A percentile compares a stretch with the other conserved stretches of the same genome.
These are phyloP conservation scores for Tetraodon nigroviridis DNA, from an alignment of 2,113 vertebrate genomes.

Conservation along the genomic window DNA sequence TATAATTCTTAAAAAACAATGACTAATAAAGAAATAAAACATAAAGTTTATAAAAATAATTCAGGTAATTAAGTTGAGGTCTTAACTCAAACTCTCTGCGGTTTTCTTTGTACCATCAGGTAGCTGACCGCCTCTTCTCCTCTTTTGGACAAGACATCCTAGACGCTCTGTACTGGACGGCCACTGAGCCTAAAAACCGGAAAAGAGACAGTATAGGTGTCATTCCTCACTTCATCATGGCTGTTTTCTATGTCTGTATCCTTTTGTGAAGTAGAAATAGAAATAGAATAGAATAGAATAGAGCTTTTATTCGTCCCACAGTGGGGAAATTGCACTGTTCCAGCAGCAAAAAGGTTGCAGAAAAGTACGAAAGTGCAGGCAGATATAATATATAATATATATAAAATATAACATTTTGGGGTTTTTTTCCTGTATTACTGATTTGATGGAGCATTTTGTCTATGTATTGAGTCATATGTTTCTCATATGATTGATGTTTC, in stretches of 20 bases:
- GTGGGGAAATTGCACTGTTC: too few species aligned
- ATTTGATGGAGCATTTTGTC: too few species aligned
- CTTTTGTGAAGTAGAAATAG: constrained; percentile 57
- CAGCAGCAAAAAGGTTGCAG: too few species aligned
- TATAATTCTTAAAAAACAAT: background rate
- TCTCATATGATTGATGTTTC: background rate
- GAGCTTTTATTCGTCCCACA: too few species aligned
- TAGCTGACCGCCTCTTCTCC: constrained; percentile 96
- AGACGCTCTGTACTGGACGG: constrained; percentile 98
- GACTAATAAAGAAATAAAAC: background rate
- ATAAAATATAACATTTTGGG: background rate
- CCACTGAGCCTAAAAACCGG: constrained; percentile 93
- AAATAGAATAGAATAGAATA: too few species aligned
- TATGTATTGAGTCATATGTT: too few species aligned
- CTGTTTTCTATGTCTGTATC: constrained; percentile 98
- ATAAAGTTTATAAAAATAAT: background rate
- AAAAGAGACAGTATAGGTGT: constrained; percentile 93
- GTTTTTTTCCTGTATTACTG: background rate
- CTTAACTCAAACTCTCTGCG: background rate
- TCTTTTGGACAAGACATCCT: constrained; percentile 98
- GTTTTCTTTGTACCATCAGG: constrained; percentile 63
- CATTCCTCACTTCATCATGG: constrained; percentile 96
- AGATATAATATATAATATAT: too few species aligned
- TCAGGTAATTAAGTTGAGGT: background rate
- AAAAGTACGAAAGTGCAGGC: too few species aligned